Evolutionary conservation across 1,140 invertebrate genomes (phyloP).

Genomic region (Achatina immaculata): DNA sequence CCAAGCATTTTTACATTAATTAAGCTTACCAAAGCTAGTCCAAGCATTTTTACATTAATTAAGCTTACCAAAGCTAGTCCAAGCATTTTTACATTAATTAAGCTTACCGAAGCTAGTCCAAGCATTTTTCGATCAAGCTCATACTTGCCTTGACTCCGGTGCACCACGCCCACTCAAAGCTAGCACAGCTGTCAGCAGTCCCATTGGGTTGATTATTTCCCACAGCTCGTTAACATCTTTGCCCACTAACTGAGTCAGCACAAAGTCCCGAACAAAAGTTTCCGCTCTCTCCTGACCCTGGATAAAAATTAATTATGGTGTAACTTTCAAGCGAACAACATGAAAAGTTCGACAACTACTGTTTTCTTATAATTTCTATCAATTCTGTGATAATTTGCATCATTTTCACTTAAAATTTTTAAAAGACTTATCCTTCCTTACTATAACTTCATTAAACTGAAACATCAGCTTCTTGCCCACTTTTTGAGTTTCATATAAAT

Average conservation of each 20-base stretch:
- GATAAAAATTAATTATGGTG: slow-evolving; percentile 17
- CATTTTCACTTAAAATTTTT: no score
- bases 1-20: no score
- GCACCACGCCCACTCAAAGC: slow-evolving; percentile 72
- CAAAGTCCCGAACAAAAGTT: slow-evolving; percentile 87
- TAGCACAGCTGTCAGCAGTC: slow-evolving; percentile 78
- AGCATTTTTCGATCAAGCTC: no score
- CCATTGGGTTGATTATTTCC: slow-evolving; percentile 82
- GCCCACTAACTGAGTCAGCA: slow-evolving; percentile 84
- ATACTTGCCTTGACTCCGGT: slow-evolving; percentile 81
- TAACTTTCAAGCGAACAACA: not conserved
- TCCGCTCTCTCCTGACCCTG: slow-evolving; percentile 76
- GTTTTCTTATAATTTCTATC: not conserved
- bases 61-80: no score
- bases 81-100: no score
- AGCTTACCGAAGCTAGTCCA: no score
- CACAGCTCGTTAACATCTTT: slow-evolving; percentile 85
- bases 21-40: no score
- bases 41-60: no score
- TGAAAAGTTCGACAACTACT: not conserved
- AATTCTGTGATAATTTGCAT: not conserved
- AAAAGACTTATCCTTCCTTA: no score
- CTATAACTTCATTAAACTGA: no score
- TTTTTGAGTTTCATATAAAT: no score
- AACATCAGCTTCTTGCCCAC: no score